Evolutionary conservation across 1,140 invertebrate genomes (phyloP), one percentile per base, ranked within the genome.

Genomic region (Anthonomus grandis): DNA sequence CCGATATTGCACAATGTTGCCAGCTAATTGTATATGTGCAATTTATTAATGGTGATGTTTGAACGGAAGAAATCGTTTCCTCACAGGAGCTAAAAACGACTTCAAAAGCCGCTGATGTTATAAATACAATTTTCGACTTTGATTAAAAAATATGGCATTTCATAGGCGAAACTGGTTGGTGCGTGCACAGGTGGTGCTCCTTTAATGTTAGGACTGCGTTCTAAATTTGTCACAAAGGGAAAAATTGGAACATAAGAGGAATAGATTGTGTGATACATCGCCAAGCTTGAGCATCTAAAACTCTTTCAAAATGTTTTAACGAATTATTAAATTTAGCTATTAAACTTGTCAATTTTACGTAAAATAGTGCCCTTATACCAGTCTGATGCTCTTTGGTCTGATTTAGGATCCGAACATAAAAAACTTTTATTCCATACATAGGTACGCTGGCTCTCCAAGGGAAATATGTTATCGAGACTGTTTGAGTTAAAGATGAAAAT

Each of bases 131-230:
- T 42, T 46, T 17, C 13, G 44, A 65, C 45, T 64, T 65, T 63
- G 65, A 69, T 57, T 44, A 67, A 57, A 48, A 52, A 50, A 37
- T n/a, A 67, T 66, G 42, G n/a, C n/a, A n/a, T n/a, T n/a, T n/a
- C n/a, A n/a, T n/a, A n/a, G n/a, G n/a, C n/a, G n/a, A n/a, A n/a
- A n/a, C n/a, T n/a, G n/a, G n/a, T n/a, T n/a, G n/a, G n/a, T n/a
- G n/a, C n/a, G n/a, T n/a, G n/a, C n/a, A n/a, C n/a, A n/a, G n/a
- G n/a, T n/a, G n/a, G n/a, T n/a, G n/a, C n/a, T n/a, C 53, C 49
- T 24, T 68, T 45, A 44, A 74, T 75, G 65, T 44, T 70, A 23
- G 68, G 70, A 58, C 70, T 56, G 38, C 66, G 64, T 57, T 71
- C 60, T 24, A 65, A 68, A 23, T 60, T 73, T 36, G 57, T 57